Base-by-base conservation (phyloP, 2,113 vertebrate species). In the Mustela nigripes region DNA sequence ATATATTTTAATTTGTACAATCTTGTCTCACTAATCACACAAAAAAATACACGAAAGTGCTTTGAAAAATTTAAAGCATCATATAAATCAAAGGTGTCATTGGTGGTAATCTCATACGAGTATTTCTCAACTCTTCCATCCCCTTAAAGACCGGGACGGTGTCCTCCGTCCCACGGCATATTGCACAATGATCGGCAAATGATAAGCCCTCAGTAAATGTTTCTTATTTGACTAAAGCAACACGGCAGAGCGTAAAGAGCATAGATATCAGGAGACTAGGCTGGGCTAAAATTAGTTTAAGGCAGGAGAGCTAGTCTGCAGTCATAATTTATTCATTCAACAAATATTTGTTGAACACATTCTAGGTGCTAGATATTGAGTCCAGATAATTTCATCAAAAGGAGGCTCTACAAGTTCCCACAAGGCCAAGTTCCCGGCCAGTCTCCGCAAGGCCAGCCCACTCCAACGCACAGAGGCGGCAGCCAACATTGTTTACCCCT, bases 11-110 rank as follows among this genome's bases (percentile, higher is more conserved):
- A 85, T 96, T 95, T 98, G 62, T 97, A 98, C 94, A 97, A 91
- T 91, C 89, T 71, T 79, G 60, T 98, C 91, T 97, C 85, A 97
- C 97, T 93, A 96, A 63, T 94, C 96, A 97, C 97, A 97, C 60
- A 48, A 95, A 97, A 97, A 98, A 97, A 98, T 97, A 98, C 97
- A 97, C 53, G 81, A 97, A 98, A 98, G 97, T 98, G 97, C 95
- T 88, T 94, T 91, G 92, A 89, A 97, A 97, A 96, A 22, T 71
- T 85, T 97, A 97, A 98, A 98, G 97, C 94, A 83, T 97, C 71
- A n/a, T 96, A 96, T 95, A 96, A 81, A 92, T 97, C 84, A 97
- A 90, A 90, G 90, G 92, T 97, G 94, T 95, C 95, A 95, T 92
- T 97, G 94, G 94, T 97, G 84, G 91, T 89, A 78, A 95, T 96